A percentile compares a stretch with the other conserved stretches of the same genome.
Conservation (phyloP, 2,888 invertebrate genomes). For the Amphimallon solstitiale region DNA sequence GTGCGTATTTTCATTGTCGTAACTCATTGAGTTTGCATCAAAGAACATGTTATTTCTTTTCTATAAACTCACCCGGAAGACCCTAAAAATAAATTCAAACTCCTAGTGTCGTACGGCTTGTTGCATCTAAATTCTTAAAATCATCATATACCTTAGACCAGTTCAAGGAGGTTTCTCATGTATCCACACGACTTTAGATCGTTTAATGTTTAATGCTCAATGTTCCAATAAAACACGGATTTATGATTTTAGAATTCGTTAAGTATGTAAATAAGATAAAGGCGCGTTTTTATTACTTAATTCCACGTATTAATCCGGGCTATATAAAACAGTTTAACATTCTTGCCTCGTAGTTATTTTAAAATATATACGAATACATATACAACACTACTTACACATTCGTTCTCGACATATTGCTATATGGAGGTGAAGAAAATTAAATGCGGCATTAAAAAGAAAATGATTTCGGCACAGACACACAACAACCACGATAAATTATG, state of each 20-base stretch:
- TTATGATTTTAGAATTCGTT: conserved; percentile 24
- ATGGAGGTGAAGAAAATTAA: too few relatives aligned
- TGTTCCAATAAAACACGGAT: conserved; percentile 13
- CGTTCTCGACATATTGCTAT: too few relatives aligned
- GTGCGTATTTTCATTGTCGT: too few relatives aligned
- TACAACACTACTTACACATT: too few relatives aligned
- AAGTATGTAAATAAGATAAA: conserved; percentile 28
- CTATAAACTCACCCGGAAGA: too few relatives aligned
- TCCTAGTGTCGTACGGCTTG: too few relatives aligned
- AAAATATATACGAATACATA: too few relatives aligned
- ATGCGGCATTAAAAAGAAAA: too few relatives aligned
- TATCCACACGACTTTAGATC: conserved; percentile 5
- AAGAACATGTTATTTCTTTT: too few relatives aligned
- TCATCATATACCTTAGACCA: background rate
- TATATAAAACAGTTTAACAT: conserved; percentile 25
- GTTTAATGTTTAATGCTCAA: conserved; percentile 8
- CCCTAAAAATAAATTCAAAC: too few relatives aligned
- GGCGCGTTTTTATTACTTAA: conserved; percentile 27
- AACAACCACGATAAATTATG: background rate
- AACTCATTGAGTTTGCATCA: too few relatives aligned
- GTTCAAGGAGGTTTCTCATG: background rate
- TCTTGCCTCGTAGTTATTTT: conserved; percentile 11
- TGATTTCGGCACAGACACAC: too few relatives aligned
- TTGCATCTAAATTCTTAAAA: conserved; percentile 2
- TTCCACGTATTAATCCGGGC: conserved; percentile 7